These are phyloP conservation scores for Cladopsammia gracilis DNA, from an alignment of 64 coral and sea anemone genomes.

Conservation along the genomic window DNA sequence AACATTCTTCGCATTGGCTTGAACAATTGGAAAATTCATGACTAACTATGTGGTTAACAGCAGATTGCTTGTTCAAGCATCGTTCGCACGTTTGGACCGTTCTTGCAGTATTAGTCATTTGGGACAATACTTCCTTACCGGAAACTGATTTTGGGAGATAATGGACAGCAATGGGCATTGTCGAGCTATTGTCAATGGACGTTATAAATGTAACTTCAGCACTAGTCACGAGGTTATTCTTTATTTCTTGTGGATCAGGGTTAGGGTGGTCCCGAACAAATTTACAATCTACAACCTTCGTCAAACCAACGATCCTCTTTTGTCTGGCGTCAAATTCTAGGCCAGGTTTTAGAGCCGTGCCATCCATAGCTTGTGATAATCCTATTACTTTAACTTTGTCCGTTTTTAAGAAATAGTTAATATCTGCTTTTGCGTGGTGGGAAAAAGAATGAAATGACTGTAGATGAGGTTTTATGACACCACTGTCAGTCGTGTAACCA, in stretches of 20 bases:
- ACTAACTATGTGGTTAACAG: constrained; percentile 59
- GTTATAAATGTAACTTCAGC: constrained; percentile 53
- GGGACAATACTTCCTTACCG: constrained; percentile 41
- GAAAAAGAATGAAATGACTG: constrained; percentile 52
- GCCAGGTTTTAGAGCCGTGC: no score
- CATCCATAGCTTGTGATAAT: no score
- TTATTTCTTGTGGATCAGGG: no score
- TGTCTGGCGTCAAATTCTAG: no score
- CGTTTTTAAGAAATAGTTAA: no score
- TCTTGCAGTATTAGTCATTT: constrained; percentile 46
- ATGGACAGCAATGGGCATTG: constrained; percentile 67
- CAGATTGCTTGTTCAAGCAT: constrained; percentile 52
- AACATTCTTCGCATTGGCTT: no score
- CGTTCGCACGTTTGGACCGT: constrained; percentile 65
- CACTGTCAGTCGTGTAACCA: constrained; percentile 68
- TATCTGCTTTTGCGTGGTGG: constrained; percentile 51
- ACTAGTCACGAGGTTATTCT: no score
- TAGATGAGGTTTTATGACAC: constrained; percentile 59
- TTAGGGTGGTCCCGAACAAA: no score
- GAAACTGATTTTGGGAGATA: constrained; percentile 63
- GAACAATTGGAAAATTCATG: no score
- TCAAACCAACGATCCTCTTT: no score
- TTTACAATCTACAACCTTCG: no score
- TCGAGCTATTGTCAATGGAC: constrained; percentile 61
- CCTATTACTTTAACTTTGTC: no score